Percentiles rank a stretch among this genome's conserved stretches.
phyloP scores from a whole-genome alignment of 2,888 invertebrate genomes.

The Malthinus seriepunctatus region DNA sequence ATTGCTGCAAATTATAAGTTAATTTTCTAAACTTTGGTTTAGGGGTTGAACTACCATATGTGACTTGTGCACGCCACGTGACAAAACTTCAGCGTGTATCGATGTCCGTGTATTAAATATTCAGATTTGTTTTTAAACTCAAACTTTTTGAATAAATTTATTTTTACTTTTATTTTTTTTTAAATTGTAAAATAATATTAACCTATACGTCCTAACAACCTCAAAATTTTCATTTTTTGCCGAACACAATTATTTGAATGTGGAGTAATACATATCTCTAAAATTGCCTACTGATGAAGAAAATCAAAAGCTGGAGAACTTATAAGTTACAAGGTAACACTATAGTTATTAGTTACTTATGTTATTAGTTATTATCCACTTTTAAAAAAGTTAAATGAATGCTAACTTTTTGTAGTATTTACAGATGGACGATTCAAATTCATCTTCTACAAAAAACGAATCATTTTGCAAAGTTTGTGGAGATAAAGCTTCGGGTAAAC shows the following conservation, averaged over 20 bases:
- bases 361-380: too few relatives aligned
- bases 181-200: conserved; percentile 11
- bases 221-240: too few relatives aligned
- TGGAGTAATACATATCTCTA: too few relatives aligned
- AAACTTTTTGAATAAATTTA: neutral
- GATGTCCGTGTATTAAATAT: conserved; percentile 19
- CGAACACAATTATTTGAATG: too few relatives aligned
- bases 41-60: conserved; percentile 28
- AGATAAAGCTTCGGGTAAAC: conserved; percentile 83
- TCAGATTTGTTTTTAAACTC: conserved; percentile 22
- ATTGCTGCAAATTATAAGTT: conserved; percentile 29
- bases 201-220: too few relatives aligned
- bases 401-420: neutral
- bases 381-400: neutral
- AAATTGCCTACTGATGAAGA: too few relatives aligned
- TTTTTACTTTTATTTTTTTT: neutral
- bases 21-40: conserved; percentile 23
- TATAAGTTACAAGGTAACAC: too few relatives aligned
- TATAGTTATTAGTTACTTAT: too few relatives aligned
- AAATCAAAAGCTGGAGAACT: too few relatives aligned
- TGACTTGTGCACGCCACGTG: conserved; percentile 31
- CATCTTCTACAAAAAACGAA: conserved; percentile 56
- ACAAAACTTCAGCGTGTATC: conserved; percentile 13
- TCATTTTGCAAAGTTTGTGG: conserved; percentile 85
- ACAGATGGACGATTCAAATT: conserved; percentile 48